A percentile compares a stretch with the other conserved stretches of the same genome.
Evolutionary conservation across 2,888 invertebrate species (phyloP).

Genomic region (Chydorus sphaericus): DNA sequence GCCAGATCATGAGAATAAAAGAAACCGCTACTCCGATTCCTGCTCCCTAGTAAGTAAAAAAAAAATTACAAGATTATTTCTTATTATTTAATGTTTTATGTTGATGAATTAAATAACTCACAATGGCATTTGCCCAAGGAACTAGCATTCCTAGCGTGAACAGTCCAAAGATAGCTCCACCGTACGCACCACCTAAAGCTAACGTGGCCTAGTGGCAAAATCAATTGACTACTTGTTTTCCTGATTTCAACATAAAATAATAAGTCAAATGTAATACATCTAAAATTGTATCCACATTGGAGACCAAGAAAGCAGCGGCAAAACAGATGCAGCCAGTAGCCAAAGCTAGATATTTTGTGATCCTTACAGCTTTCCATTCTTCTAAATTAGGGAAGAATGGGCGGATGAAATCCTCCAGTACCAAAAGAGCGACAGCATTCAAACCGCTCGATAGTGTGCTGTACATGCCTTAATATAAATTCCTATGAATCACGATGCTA

Average conservation of each 20-base stretch:
- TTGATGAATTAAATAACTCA: not conserved
- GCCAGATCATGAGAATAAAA: constrained; percentile 27
- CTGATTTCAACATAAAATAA: not conserved
- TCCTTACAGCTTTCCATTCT: constrained; percentile 27
- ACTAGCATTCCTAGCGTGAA: constrained; percentile 3
- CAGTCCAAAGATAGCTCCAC: not conserved
- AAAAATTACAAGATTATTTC: not conserved
- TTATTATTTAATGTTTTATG: not conserved
- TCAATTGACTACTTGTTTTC: no score
- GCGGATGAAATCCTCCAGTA: constrained; percentile 69
- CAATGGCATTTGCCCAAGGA: not conserved
- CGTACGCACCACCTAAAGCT: not conserved
- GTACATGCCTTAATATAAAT: no score
- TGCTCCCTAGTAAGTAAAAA: no score
- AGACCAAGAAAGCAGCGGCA: constrained; percentile 67
- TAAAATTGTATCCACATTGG: constrained; percentile 70
- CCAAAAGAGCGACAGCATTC: constrained; percentile 81
- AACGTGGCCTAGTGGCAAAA: no score
- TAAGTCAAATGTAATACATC: constrained; percentile 39
- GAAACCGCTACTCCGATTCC: constrained; percentile 23
- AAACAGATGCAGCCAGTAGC: constrained; percentile 61
- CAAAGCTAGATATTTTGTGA: constrained; percentile 53
- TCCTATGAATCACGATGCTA: not conserved
- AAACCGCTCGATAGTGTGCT: constrained; percentile 92
- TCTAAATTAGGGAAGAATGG: constrained; percentile 33